Conservation (phyloP, 1,140 invertebrate species). For the Sycobia sp. region DNA sequence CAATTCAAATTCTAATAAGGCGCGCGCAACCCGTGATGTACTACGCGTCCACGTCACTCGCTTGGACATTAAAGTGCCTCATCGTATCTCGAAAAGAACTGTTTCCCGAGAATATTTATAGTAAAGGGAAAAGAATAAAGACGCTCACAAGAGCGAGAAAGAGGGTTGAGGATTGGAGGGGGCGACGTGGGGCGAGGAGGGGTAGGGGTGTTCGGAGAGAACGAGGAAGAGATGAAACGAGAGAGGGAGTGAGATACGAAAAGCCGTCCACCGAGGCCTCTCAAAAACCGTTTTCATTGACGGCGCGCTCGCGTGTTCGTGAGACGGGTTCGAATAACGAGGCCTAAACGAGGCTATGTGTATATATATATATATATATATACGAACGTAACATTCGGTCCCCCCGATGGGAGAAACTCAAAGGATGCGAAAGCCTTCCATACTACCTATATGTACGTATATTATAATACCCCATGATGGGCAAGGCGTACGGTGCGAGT, state of each 20-base stretch:
- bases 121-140: too few relatives aligned
- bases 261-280: constrained; percentile 1
- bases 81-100: too few relatives aligned
- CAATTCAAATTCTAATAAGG: constrained; percentile 24
- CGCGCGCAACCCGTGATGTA: neutral
- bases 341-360: neutral
- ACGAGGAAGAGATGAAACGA: neutral
- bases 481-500: too few relatives aligned
- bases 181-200: neutral
- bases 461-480: too few relatives aligned
- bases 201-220: neutral
- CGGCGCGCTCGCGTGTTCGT: neutral
- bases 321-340: neutral
- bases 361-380: too few relatives aligned
- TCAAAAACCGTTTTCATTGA: constrained; percentile 29
- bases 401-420: constrained; percentile 3
- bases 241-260: constrained; percentile 3
- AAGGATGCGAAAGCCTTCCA: constrained; percentile 18
- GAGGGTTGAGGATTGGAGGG: too few relatives aligned
- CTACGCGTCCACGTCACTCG: too few relatives aligned
- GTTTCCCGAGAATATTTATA: too few relatives aligned
- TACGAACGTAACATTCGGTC: too few relatives aligned
- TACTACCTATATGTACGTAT: neutral
- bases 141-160: too few relatives aligned
- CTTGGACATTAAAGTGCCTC: too few relatives aligned